Evolutionary conservation across 2,113 vertebrate species (phyloP).

Genomic region (Corydoras sp.): DNA sequence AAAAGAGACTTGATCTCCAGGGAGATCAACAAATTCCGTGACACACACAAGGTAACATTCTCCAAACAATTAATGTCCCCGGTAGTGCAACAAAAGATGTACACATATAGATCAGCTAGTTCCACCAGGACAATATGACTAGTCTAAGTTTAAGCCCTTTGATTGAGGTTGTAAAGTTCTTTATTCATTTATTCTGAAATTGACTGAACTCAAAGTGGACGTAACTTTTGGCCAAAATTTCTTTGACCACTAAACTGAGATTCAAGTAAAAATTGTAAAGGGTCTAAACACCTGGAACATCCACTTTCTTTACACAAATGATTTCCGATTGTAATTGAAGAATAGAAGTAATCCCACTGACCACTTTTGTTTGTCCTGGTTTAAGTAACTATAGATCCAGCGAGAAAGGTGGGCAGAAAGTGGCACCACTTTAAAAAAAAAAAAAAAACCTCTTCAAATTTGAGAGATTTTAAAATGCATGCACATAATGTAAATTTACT

Average conservation of each 20-base stretch:
- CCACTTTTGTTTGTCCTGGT: background rate
- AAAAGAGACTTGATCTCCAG: slow-evolving; percentile 99
- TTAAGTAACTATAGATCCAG: background rate
- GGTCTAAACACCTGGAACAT: background rate
- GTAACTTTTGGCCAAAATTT: background rate
- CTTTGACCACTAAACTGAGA: slow-evolving; percentile 5
- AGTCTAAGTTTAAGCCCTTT: background rate
- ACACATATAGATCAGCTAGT: slow-evolving; percentile 19
- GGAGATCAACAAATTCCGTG: slow-evolving; percentile 99
- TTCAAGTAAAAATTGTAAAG: slow-evolving; percentile 3
- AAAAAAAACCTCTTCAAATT: slow-evolving; percentile 15
- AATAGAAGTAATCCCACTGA: slow-evolving; percentile 7
- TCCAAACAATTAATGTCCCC: slow-evolving; percentile 9
- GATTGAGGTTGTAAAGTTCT: no score
- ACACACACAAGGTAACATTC: slow-evolving; percentile 96
- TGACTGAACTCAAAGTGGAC: no score
- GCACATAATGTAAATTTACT: slow-evolving; percentile 99
- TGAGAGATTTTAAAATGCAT: slow-evolving; percentile 95
- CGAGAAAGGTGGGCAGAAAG: slow-evolving; percentile 1
- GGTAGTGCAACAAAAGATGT: slow-evolving; percentile 25
- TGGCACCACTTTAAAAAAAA: slow-evolving; percentile 17
- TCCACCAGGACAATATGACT: slow-evolving; percentile 14
- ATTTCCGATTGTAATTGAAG: background rate
- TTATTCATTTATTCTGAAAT: no score
- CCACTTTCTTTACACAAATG: slow-evolving; percentile 2